Conservation (phyloP, 2,888 invertebrate species). For the Hirudinaria manillensis region DNA sequence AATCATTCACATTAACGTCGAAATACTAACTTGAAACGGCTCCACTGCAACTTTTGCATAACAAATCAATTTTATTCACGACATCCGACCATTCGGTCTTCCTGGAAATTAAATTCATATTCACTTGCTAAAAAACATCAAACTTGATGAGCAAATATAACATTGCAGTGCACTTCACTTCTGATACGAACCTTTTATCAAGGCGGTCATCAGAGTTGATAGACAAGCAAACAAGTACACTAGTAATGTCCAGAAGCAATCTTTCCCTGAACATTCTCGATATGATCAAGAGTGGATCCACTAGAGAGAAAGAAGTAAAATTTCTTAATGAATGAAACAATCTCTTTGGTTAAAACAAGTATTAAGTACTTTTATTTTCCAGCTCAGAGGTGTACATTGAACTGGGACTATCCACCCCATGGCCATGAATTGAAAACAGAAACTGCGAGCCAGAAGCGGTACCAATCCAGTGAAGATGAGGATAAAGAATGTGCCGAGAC, state of each 20-base stretch:
- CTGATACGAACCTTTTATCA: no score
- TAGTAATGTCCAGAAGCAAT: slow-evolving; percentile 15
- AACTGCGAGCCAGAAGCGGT: slow-evolving; percentile 10
- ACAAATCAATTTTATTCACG: background rate
- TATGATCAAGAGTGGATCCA: slow-evolving; percentile 5
- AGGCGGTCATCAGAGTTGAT: background rate
- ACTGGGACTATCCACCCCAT: background rate
- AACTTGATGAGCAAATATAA: no score
- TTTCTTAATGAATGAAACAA: background rate
- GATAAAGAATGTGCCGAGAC: background rate
- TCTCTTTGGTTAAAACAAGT: no score
- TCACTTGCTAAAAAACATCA: no score
- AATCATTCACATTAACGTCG: background rate
- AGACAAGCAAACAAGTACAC: background rate
- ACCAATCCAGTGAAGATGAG: slow-evolving; percentile 23
- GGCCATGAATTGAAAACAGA: background rate
- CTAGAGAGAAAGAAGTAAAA: background rate
- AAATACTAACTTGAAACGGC: slow-evolving; percentile 1
- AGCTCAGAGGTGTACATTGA: background rate
- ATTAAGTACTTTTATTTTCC: background rate
- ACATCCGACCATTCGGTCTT: no score
- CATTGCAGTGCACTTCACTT: no score
- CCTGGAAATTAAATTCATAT: no score
- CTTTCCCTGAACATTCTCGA: slow-evolving; percentile 14
- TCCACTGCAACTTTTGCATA: background rate